These are phyloP conservation scores for Drosophila pseudotakahashii DNA, from an alignment of 2,888 invertebrate species.

Conservation along the genomic window DNA sequence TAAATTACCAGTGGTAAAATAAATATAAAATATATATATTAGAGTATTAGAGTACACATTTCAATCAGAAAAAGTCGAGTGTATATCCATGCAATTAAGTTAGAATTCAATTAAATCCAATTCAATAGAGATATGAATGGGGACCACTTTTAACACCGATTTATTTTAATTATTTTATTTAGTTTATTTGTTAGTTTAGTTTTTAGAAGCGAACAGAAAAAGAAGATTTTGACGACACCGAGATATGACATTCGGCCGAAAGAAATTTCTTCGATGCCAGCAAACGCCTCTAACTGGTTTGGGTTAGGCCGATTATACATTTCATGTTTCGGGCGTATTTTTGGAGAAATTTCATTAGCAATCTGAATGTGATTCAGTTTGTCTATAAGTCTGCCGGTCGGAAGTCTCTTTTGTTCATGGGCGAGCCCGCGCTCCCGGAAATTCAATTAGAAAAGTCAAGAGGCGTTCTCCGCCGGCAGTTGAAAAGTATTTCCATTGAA, in stretches of 20 bases:
- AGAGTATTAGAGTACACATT: too few species aligned
- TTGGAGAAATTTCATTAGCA: slow-evolving; percentile 58
- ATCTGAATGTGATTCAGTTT: slow-evolving; percentile 11
- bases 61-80: too few species aligned
- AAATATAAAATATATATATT: too few species aligned
- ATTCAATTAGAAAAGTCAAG: slow-evolving; percentile 64
- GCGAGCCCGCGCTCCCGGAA: slow-evolving; percentile 17
- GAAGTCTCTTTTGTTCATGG: slow-evolving; percentile 24
- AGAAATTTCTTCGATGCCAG: slow-evolving; percentile 3
- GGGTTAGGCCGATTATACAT: slow-evolving; percentile 23
- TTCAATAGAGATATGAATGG: too few species aligned
- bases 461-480: slow-evolving; percentile 16
- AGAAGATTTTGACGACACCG: neutral
- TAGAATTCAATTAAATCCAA: too few species aligned
- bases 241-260: slow-evolving; percentile 2
- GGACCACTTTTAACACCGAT: too few species aligned
- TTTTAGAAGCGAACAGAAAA: neutral
- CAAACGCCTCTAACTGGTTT: slow-evolving; percentile 17
- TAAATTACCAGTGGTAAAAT: too few species aligned
- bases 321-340: slow-evolving; percentile 8
- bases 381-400: slow-evolving; percentile 32
- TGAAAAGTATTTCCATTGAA: slow-evolving; percentile 56
- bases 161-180: too few species aligned
- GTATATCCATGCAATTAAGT: too few species aligned
- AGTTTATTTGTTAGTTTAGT: too few species aligned